Conservation (phyloP, 2,888 invertebrate genomes). For the Asteroscopus sphinx region DNA sequence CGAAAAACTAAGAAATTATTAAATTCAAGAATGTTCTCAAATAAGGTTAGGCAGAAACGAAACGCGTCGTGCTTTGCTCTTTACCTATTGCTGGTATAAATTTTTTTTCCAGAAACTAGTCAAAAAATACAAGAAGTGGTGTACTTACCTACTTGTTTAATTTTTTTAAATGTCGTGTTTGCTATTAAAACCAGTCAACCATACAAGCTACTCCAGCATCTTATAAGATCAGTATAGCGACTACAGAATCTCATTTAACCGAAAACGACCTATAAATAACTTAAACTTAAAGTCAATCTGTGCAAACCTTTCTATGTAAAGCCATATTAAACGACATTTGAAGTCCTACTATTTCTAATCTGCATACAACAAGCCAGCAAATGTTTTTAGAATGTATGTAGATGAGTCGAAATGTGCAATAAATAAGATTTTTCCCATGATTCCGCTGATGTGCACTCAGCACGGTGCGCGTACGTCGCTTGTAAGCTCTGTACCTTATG, state of each 20-base stretch:
- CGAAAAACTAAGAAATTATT: too few relatives aligned
- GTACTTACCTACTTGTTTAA: conserved; percentile 8
- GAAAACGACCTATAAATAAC: conserved; percentile 37
- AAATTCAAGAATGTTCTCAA: too few relatives aligned
- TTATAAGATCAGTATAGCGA: conserved; percentile 15
- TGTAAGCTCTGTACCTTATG: conserved; percentile 42
- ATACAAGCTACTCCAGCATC: conserved; percentile 14
- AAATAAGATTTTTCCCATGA: conserved; percentile 42
- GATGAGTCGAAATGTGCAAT: conserved; percentile 29
- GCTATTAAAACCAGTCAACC: neutral
- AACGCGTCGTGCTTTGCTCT: too few relatives aligned
- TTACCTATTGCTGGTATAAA: too few relatives aligned
- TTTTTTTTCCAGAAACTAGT: too few relatives aligned
- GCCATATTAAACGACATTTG: conserved; percentile 29
- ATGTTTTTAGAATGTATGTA: conserved; percentile 34
- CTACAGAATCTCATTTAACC: conserved; percentile 14
- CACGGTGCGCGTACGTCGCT: conserved; percentile 17
- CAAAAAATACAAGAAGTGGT: too few relatives aligned
- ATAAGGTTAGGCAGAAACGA: too few relatives aligned
- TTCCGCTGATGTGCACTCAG: conserved; percentile 25
- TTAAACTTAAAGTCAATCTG: conserved; percentile 42
- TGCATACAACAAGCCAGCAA: conserved; percentile 29
- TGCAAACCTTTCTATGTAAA: conserved; percentile 22
- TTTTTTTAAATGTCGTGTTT: conserved; percentile 9
- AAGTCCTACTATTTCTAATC: conserved; percentile 30